These are phyloP conservation scores for Drosophila siamana DNA, from an alignment of 2,888 invertebrate genomes.

Conservation along the genomic window DNA sequence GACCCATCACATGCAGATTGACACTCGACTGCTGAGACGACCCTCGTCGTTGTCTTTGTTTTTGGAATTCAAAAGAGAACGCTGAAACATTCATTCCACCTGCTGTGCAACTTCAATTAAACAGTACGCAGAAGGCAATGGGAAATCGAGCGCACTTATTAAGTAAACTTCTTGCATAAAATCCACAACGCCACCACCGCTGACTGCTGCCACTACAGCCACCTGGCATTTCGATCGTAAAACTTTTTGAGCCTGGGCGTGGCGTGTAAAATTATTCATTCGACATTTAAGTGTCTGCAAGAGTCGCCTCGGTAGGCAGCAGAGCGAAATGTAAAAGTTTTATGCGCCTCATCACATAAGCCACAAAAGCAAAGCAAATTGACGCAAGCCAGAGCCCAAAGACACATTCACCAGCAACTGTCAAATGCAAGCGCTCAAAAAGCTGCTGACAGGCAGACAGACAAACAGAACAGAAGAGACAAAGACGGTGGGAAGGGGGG, in stretches of 20 bases:
- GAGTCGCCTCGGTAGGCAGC: slow-evolving; percentile 35
- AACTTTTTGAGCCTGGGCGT: slow-evolving; percentile 58
- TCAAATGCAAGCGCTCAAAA: slow-evolving; percentile 48
- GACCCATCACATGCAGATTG: background rate
- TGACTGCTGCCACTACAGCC: slow-evolving; percentile 2
- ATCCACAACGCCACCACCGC: slow-evolving; percentile 37
- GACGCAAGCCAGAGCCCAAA: slow-evolving; percentile 20
- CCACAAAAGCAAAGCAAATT: slow-evolving; percentile 56
- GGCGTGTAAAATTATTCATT: slow-evolving; percentile 78
- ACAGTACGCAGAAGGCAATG: slow-evolving; percentile 35
- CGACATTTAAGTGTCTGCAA: slow-evolving; percentile 73
- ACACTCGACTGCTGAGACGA: background rate
- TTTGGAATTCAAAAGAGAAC: slow-evolving; percentile 11
- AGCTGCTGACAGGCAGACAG: slow-evolving; percentile 5
- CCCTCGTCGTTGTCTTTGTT: background rate
- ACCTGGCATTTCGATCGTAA: slow-evolving; percentile 41
- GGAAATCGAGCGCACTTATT: slow-evolving; percentile 50
- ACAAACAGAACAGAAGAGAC: too few species aligned
- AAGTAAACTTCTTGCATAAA: slow-evolving; percentile 56
- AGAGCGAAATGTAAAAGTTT: slow-evolving; percentile 73
- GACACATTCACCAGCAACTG: slow-evolving; percentile 41
- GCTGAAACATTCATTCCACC: slow-evolving; percentile 8
- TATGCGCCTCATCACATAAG: slow-evolving; percentile 57
- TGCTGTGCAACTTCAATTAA: slow-evolving; percentile 50
- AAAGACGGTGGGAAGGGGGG: background rate